phyloP scores from a whole-genome alignment of 2,797 vertebrate species.

The Lycodopsis pacificus region DNA sequence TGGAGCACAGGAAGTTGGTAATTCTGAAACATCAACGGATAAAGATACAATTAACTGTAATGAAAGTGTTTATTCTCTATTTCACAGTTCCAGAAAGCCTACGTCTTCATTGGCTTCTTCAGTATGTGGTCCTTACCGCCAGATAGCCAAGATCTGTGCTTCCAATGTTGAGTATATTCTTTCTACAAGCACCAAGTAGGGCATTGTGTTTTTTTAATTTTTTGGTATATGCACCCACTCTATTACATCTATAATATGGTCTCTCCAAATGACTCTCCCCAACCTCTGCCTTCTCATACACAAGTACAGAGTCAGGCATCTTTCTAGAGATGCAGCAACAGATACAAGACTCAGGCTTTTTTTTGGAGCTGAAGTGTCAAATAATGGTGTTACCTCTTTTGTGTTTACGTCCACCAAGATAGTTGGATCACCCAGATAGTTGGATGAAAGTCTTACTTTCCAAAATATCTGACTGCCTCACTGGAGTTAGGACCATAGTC shows the following conservation, averaged over 20 bases:
- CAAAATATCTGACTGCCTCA: neutral
- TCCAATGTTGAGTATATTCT: neutral
- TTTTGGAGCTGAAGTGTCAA: conserved; percentile 12
- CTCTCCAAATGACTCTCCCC: neutral
- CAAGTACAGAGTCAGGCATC: neutral
- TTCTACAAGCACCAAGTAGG: conserved; percentile 15
- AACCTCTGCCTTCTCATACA: too few species aligned
- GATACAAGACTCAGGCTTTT: neutral
- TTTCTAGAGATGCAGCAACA: neutral
- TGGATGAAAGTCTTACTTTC: conserved; percentile 2
- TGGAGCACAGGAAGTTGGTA: neutral
- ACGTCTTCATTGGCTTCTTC: conserved; percentile 10
- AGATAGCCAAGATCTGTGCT: neutral
- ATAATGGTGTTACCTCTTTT: neutral
- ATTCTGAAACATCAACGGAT: conserved; percentile 18
- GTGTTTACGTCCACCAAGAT: neutral
- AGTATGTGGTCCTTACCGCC: neutral
- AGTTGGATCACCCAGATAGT: neutral
- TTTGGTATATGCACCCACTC: conserved; percentile 30
- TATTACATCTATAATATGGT: neutral
- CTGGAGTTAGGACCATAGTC: neutral
- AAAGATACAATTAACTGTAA: neutral
- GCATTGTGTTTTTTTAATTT: neutral
- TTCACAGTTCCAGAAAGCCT: conserved; percentile 20
- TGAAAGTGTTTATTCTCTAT: neutral